Percentiles rank a stretch among this genome's conserved stretches.
Conservation (phyloP, 2,797 vertebrate species). For the Simalia tracyae region DNA sequence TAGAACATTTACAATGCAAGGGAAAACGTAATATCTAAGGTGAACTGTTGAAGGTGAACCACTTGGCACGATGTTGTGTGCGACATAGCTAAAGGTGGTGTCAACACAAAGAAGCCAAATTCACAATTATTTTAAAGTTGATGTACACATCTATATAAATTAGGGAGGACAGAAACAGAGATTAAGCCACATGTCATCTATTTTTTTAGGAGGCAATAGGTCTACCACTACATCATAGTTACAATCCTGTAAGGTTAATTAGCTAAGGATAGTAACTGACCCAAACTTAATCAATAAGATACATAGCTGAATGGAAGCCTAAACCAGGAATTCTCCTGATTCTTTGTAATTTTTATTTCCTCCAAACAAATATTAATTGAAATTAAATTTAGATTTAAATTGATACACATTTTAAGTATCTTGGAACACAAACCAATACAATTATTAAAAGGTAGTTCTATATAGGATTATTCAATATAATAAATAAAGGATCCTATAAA, state of each 20-base stretch:
- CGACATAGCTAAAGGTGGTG: neutral
- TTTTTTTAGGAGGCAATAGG: neutral
- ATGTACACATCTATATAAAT: neutral
- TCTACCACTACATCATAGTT: neutral
- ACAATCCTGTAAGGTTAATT: neutral
- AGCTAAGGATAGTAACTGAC: neutral
- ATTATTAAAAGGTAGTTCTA: neutral
- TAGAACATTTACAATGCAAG: neutral
- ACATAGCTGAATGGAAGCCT: neutral
- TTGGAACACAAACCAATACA: neutral
- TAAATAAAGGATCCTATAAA: neutral
- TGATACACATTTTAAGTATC: neutral
- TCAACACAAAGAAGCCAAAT: neutral
- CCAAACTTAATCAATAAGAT: neutral
- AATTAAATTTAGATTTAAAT: neutral
- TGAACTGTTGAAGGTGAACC: neutral
- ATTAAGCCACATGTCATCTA: neutral
- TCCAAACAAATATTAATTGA: neutral
- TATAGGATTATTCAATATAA: neutral
- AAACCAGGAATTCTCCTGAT: neutral
- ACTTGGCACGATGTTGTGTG: neutral
- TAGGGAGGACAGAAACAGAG: neutral
- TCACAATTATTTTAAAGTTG: neutral
- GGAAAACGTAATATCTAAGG: neutral
- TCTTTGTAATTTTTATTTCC: neutral